Conservation (phyloP, 2,113 vertebrate genomes). For the Bolborhynchus lineola region DNA sequence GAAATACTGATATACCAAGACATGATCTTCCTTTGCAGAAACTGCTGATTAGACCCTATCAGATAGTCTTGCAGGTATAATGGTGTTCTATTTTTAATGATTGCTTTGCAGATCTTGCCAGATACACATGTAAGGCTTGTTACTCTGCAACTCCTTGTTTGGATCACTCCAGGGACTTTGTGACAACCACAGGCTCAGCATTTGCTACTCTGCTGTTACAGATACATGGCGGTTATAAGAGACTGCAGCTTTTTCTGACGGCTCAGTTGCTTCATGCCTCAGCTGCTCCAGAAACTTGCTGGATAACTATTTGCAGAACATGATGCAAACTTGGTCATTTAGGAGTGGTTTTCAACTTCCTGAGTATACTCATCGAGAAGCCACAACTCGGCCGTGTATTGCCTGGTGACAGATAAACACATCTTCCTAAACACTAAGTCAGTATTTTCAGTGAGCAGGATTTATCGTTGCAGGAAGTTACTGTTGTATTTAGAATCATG, state of each 20-base stretch:
- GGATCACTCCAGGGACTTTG: neutral
- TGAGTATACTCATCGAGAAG: slow-evolving; percentile 22
- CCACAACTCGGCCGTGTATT: slow-evolving; percentile 19
- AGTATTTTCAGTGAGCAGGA: slow-evolving; percentile 7
- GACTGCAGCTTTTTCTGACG: slow-evolving; percentile 1
- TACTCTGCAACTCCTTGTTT: neutral
- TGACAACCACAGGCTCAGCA: neutral
- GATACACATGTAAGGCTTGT: slow-evolving; percentile 25
- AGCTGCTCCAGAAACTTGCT: slow-evolving; percentile 30
- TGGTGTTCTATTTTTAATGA: slow-evolving; percentile 52
- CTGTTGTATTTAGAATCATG: neutral
- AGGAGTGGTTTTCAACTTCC: slow-evolving; percentile 64
- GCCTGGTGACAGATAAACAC: slow-evolving; percentile 44
- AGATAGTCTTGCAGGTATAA: slow-evolving; percentile 10
- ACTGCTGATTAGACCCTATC: slow-evolving; percentile 36
- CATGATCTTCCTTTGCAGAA: slow-evolving; percentile 35
- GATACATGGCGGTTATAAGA: neutral
- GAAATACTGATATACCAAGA: slow-evolving; percentile 8
- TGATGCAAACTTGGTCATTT: slow-evolving; percentile 48
- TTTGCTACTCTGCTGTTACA: neutral
- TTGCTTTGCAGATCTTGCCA: slow-evolving; percentile 10
- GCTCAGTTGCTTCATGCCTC: slow-evolving; percentile 35
- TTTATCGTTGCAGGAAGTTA: neutral
- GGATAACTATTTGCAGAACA: slow-evolving; percentile 57
- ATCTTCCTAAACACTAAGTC: neutral